Percentiles rank a stretch among this genome's conserved stretches.
Evolutionary conservation across 1,140 invertebrate genomes (phyloP).

Genomic region (Phthorimaea operculella): DNA sequence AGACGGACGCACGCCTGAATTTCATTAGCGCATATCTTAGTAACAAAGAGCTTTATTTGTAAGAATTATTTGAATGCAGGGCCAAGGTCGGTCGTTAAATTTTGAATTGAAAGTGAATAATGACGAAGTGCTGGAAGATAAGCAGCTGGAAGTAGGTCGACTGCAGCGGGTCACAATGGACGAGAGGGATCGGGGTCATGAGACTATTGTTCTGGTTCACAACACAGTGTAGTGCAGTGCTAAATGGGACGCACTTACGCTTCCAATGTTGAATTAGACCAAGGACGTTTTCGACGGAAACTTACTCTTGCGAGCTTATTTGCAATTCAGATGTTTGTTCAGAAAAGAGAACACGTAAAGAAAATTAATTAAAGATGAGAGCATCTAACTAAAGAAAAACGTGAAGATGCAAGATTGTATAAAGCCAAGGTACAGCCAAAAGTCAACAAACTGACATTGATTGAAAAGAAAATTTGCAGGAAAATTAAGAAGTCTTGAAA

Average conservation of each 20-base stretch:
- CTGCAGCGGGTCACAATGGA: conserved; percentile 36
- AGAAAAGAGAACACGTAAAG: no score
- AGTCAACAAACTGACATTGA: no score
- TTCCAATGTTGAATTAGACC: conserved; percentile 33
- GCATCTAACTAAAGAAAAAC: no score
- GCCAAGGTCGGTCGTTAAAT: conserved; percentile 13
- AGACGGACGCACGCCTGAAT: conserved; percentile 13
- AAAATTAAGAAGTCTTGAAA: no score
- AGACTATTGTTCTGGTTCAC: conserved; percentile 40
- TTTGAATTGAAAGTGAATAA: conserved; percentile 1
- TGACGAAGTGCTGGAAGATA: conserved; percentile 23
- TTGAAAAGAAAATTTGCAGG: no score
- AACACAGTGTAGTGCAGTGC: conserved; percentile 24
- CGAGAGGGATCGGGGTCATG: conserved; percentile 40
- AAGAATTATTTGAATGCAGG: neutral
- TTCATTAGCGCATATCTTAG: neutral
- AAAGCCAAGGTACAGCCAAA: no score
- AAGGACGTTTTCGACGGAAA: conserved; percentile 19
- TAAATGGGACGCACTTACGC: conserved; percentile 33
- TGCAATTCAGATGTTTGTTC: no score
- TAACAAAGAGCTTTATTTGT: neutral
- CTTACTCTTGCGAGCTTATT: no score
- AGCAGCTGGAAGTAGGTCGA: conserved; percentile 35
- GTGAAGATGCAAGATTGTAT: no score
- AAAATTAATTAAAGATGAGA: no score